These are phyloP conservation scores for Parelbella ahira DNA, from an alignment of 2,888 invertebrate genomes.

Conservation along the genomic window DNA sequence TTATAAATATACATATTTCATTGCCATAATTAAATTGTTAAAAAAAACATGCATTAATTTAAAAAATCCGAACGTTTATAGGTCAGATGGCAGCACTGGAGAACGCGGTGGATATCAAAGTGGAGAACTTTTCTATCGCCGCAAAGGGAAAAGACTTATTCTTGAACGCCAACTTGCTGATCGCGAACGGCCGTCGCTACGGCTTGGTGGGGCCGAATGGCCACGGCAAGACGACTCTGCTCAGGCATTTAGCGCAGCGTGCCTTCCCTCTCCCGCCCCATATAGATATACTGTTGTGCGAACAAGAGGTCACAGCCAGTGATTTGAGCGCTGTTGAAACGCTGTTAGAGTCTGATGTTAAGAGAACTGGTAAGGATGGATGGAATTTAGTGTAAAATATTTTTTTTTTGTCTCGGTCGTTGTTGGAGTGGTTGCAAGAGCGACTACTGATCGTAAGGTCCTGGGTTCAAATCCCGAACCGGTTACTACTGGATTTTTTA, in stretches of 20 bases:
- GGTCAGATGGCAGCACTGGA: constrained; percentile 90
- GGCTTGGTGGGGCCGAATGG: constrained; percentile 99
- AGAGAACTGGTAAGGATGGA: constrained; percentile 83
- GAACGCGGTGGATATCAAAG: constrained; percentile 98
- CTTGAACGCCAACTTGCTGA: constrained; percentile 95
- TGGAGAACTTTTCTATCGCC: constrained; percentile 98
- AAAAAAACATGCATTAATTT: no score
- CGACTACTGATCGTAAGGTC: no score
- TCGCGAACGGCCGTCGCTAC: constrained; percentile 96
- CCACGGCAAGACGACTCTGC: constrained; percentile 98
- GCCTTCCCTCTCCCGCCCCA: constrained; percentile 97
- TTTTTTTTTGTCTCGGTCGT: no score
- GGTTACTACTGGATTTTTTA: no score
- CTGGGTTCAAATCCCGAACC: no score
- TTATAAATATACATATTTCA: no score
- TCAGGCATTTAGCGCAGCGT: constrained; percentile 94
- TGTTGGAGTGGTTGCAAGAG: no score
- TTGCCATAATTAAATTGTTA: no score
- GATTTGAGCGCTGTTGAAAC: constrained; percentile 96
- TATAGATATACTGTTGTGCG: constrained; percentile 97
- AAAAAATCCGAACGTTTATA: constrained; percentile 36
- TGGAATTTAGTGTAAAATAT: no score
- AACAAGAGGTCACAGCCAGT: constrained; percentile 98
- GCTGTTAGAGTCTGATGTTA: constrained; percentile 95
- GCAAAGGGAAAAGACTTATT: constrained; percentile 99